Conservation (phyloP, 2,888 invertebrate species). For the Fragum sueziense region DNA sequence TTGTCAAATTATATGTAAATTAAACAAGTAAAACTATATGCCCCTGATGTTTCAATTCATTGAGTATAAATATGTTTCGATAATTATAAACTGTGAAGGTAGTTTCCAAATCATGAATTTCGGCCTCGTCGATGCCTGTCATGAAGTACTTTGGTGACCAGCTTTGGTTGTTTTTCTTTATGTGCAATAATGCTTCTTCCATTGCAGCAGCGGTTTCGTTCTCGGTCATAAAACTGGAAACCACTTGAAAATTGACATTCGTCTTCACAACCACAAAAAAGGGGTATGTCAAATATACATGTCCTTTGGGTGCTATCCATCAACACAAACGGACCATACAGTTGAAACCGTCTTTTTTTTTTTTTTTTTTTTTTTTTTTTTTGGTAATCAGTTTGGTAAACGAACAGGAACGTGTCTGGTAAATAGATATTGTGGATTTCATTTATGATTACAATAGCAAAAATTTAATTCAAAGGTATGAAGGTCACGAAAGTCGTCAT, state of each 20-base stretch:
- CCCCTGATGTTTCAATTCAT: too few relatives aligned
- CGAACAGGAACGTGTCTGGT: slow-evolving; percentile 3
- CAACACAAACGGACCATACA: slow-evolving; percentile 11
- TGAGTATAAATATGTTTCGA: too few relatives aligned
- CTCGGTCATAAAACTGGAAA: slow-evolving; percentile 10
- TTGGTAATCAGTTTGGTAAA: slow-evolving; percentile 6
- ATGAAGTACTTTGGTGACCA: background rate
- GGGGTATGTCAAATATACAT: slow-evolving; percentile 18
- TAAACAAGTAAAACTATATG: too few relatives aligned
- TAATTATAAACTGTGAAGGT: too few relatives aligned
- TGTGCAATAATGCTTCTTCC: background rate
- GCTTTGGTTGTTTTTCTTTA: background rate
- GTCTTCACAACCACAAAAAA: slow-evolving; percentile 28
- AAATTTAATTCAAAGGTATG: too few relatives aligned
- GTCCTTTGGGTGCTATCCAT: slow-evolving; percentile 29
- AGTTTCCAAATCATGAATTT: too few relatives aligned
- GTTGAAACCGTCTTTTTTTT: background rate
- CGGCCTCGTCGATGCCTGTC: slow-evolving; percentile 19
- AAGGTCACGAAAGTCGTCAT: too few relatives aligned
- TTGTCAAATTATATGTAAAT: too few relatives aligned
- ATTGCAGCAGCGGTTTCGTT: background rate
- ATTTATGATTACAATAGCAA: too few relatives aligned
- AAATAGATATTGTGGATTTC: too few relatives aligned
- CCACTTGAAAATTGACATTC: slow-evolving; percentile 29
- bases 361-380: too few relatives aligned